Evolutionary conservation across 1,140 invertebrate genomes (phyloP).

Genomic region (Idris sp.): DNA sequence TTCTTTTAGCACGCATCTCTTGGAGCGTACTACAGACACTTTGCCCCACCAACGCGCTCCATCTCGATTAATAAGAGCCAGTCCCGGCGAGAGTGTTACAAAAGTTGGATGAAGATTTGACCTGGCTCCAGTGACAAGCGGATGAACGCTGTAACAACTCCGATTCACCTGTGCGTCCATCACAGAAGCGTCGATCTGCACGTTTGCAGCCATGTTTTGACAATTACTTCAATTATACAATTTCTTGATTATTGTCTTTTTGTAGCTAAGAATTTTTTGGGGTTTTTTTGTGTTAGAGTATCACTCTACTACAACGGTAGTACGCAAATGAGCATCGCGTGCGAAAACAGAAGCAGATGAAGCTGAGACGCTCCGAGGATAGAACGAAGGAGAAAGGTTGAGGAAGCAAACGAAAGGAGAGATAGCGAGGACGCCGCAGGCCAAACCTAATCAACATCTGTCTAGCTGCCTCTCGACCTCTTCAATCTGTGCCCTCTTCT

Average conservation of each 20-base stretch:
- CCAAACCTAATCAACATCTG: constrained; percentile 73
- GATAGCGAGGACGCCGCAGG: constrained; percentile 63
- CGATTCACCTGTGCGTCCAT: constrained; percentile 46
- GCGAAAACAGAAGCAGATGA: constrained; percentile 74
- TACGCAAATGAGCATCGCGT: constrained; percentile 73
- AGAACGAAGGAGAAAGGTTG: constrained; percentile 28
- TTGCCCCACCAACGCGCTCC: constrained; percentile 69
- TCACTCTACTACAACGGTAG: no score
- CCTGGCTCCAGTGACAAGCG: constrained; percentile 53
- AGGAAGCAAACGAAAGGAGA: constrained; percentile 47
- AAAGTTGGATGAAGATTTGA: constrained; percentile 62
- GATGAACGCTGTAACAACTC: constrained; percentile 16
- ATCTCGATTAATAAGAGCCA: constrained; percentile 50
- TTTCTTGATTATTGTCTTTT: no score
- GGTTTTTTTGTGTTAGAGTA: no score
- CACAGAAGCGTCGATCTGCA: constrained; percentile 49
- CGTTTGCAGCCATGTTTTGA: constrained; percentile 15
- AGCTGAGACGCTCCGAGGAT: constrained; percentile 56
- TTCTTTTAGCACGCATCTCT: constrained; percentile 45
- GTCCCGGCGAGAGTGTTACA: constrained; percentile 26
- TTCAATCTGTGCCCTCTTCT: constrained; percentile 50
- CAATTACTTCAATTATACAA: background rate
- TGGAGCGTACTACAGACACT: constrained; percentile 59
- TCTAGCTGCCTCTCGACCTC: constrained; percentile 68
- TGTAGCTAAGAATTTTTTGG: no score